phyloP scores from a whole-genome alignment of 2,113 vertebrate genomes.

The Heptranchias perlo region DNA sequence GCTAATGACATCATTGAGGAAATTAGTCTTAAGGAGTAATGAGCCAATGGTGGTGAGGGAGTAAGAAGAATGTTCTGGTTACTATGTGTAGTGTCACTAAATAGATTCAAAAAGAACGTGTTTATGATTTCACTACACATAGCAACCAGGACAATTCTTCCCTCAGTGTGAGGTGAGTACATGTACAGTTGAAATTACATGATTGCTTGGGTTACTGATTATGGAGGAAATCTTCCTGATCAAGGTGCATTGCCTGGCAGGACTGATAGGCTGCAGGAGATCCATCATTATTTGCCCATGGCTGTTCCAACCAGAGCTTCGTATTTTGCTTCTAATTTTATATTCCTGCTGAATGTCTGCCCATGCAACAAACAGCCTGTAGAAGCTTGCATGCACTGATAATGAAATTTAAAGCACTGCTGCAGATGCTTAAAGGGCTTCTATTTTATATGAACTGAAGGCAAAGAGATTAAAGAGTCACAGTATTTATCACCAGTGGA shows the following conservation, averaged over 20 bases:
- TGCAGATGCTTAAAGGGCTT: neutral
- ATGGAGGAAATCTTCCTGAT: neutral
- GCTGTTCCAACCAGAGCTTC: neutral
- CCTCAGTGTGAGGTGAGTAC: neutral
- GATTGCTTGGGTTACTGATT: slow-evolving; percentile 13
- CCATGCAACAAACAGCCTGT: neutral
- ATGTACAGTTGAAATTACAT: neutral
- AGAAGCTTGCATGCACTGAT: slow-evolving; percentile 7
- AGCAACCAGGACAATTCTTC: neutral
- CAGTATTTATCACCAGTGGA: neutral
- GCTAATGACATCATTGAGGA: neutral
- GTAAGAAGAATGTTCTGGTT: neutral
- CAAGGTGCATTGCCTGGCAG: neutral
- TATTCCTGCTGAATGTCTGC: slow-evolving; percentile 1
- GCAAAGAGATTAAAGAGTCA: neutral
- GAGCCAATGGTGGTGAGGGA: neutral
- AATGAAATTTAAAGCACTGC: slow-evolving; percentile 31
- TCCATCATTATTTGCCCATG: slow-evolving; percentile 10
- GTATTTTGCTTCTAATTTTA: slow-evolving; percentile 23
- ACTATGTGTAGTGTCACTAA: neutral
- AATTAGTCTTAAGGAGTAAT: neutral
- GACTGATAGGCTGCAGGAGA: slow-evolving; percentile 16
- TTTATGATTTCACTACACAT: neutral
- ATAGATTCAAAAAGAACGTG: neutral
- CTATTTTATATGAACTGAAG: neutral